A percentile compares a stretch with the other conserved stretches of the same genome.
phyloP scores from a whole-genome alignment of 2,888 invertebrate species.

The Altica lythri region DNA sequence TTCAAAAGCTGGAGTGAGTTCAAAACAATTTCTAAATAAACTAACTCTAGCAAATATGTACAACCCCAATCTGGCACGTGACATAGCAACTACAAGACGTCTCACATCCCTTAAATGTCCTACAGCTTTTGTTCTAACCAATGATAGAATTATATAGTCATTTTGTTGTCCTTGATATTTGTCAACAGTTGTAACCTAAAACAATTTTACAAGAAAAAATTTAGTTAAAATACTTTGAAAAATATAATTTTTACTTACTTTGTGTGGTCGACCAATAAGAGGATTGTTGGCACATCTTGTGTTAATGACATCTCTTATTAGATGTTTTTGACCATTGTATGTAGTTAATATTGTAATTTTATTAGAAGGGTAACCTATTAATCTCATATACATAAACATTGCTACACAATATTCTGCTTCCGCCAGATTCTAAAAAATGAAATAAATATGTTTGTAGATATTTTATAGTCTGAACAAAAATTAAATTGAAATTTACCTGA shows the following conservation, averaged over 20 bases:
- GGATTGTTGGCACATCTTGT: conserved; percentile 93
- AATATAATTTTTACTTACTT: conserved; percentile 60
- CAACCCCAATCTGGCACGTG: conserved; percentile 93
- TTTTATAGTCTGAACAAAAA: neutral
- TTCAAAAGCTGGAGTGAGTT: conserved; percentile 93
- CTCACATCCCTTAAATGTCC: conserved; percentile 97
- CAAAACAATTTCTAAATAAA: conserved; percentile 95
- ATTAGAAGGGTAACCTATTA: conserved; percentile 94
- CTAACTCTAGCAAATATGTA: conserved; percentile 93
- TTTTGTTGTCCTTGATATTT: conserved; percentile 99
- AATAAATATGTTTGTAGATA: neutral
- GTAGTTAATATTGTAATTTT: conserved; percentile 98
- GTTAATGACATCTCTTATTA: conserved; percentile 94
- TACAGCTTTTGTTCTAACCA: conserved; percentile 95
- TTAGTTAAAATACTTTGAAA: neutral
- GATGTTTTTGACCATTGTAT: conserved; percentile 98
- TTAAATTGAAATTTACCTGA: conserved; percentile 66
- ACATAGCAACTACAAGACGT: conserved; percentile 96
- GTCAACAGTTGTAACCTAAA: conserved; percentile 90
- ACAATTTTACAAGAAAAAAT: conserved; percentile 23
- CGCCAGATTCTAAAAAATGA: conserved; percentile 69
- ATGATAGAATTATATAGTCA: conserved; percentile 93
- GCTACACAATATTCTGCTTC: conserved; percentile 96
- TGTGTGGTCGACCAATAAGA: conserved; percentile 89
- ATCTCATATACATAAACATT: conserved; percentile 97